These are phyloP conservation scores for Puma concolor DNA, from an alignment of 2,113 vertebrate species.

Conservation along the genomic window DNA sequence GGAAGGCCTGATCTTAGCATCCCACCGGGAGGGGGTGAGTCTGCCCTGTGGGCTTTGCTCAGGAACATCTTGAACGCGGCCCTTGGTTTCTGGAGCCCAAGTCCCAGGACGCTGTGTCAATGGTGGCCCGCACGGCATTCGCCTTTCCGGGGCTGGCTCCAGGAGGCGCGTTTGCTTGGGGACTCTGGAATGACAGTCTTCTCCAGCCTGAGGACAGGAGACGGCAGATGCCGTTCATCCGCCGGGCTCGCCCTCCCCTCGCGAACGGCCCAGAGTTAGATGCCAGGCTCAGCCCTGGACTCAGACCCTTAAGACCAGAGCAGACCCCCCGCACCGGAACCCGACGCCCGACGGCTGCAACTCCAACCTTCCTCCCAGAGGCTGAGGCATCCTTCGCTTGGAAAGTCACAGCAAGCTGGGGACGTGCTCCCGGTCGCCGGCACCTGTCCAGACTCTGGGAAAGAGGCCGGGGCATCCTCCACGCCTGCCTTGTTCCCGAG, in stretches of 20 bases:
- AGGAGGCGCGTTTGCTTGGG: background rate
- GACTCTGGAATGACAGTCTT: background rate
- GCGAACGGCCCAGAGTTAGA: background rate
- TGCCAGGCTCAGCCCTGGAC: background rate
- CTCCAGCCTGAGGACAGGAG: background rate
- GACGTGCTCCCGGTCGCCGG: background rate
- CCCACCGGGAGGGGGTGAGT: background rate
- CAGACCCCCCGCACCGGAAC: background rate
- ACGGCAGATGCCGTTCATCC: background rate
- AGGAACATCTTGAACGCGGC: background rate
- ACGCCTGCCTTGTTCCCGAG: background rate
- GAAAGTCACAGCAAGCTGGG: background rate
- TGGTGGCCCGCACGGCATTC: background rate
- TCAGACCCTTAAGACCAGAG: background rate
- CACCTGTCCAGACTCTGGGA: background rate
- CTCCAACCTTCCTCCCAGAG: background rate
- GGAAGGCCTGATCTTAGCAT: background rate
- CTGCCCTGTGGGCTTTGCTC: background rate
- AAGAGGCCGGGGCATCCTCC: background rate
- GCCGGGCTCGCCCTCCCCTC: background rate
- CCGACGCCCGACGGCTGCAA: accelerated
- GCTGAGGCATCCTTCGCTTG: background rate
- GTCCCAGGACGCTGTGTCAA: background rate
- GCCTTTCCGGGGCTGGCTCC: background rate
- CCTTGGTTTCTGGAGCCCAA: background rate